A percentile compares a stretch with the other conserved stretches of the same genome.
Evolutionary conservation across 2,113 vertebrate genomes (phyloP).

Genomic region (Balaenoptera acutorostrata): DNA sequence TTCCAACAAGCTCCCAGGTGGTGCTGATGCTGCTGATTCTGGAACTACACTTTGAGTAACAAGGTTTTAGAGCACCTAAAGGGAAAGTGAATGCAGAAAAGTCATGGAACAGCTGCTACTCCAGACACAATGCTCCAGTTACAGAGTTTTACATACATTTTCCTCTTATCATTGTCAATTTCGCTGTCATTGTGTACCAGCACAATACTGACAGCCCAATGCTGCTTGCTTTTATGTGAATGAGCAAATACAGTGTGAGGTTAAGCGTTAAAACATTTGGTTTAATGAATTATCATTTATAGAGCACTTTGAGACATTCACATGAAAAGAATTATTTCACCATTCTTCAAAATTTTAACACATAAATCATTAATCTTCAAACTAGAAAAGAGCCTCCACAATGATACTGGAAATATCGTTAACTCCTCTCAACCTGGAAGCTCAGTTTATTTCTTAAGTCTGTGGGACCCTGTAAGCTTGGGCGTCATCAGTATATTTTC

Average conservation of each 20-base stretch:
- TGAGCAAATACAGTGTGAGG: background rate
- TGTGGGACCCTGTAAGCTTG: background rate
- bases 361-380: background rate
- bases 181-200: background rate
- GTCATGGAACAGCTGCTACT: background rate
- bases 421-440: background rate
- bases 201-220: background rate
- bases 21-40: background rate
- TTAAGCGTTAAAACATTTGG: background rate
- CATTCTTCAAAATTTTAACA: background rate
- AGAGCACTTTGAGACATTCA: background rate
- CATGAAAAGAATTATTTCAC: background rate
- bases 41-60: background rate
- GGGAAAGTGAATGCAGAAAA: background rate
- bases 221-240: background rate
- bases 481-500: background rate
- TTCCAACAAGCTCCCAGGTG: background rate
- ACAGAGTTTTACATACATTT: background rate
- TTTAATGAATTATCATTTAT: background rate
- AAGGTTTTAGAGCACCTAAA: background rate
- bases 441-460: background rate
- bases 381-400: background rate
- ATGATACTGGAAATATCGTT: background rate
- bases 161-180: background rate
- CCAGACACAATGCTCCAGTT: background rate